Evolutionary conservation across 1,140 invertebrate species (phyloP), one percentile per base, ranked within the genome.

Genomic region (Bursaphelenchus mucronatus): DNA sequence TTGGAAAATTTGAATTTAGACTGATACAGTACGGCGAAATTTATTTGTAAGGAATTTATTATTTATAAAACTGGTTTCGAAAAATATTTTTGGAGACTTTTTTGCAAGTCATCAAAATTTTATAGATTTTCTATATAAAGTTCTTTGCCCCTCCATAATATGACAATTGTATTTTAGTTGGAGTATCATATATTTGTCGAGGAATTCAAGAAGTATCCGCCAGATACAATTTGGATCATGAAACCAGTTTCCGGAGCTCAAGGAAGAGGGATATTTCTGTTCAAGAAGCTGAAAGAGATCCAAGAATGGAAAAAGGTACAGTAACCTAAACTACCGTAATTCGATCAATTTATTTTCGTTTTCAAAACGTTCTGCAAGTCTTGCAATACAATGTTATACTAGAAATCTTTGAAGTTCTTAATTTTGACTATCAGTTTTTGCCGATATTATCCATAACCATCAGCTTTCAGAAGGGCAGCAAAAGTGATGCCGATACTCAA

Each of bases 121-220:
- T 30, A 30, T 30, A 30, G 30, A 30, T 30, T 30, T 30, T 30
- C 30, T 46, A 0, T 0, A 45, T 7, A 21, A 43, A 39, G 56
- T 51, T 59, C 30, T 13, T 50, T 59, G 1, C 1, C 19, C 13
- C 2, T 40, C 11, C 30, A 50, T n/a, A 19, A 10, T 15, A 43
- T 58, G 19, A 46, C 51, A 54, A 46, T 61, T 50, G 54, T 30
- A 47, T 61, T 79, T 44, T 61, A 83, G 82, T 78, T 81, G 39
- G 84, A 85, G 61, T 85, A 85, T 65, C 84, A 85, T 65, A 81
- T 85, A 52, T 85, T 85, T 80, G 83, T 85, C 51, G 84, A 85
- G 65, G 83, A 85, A 66, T 85, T 85, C 63, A 82, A 83, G 67
- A 83, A 82, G 52, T 82, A 78, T 68, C 82, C 79, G 8, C 21